These are phyloP conservation scores for Psix sp. DNA, from an alignment of 1,140 invertebrate species.

Conservation along the genomic window DNA sequence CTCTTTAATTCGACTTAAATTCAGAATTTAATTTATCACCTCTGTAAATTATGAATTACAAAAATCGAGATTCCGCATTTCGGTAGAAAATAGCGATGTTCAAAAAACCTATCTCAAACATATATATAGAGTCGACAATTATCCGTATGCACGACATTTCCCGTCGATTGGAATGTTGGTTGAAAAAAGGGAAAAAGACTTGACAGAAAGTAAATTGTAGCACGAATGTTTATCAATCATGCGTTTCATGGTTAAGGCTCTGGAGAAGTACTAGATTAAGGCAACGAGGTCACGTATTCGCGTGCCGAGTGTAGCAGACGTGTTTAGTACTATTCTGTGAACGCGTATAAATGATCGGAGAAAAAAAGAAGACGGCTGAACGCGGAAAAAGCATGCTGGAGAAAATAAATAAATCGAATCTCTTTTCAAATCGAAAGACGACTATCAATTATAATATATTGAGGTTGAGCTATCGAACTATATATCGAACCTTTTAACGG, in stretches of 20 bases:
- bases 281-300: slow-evolving; percentile 70
- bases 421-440: slow-evolving; percentile 41
- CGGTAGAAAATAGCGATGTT: too few species aligned
- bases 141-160: neutral
- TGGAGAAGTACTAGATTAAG: slow-evolving; percentile 68
- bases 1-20: too few species aligned
- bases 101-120: too few species aligned
- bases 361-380: slow-evolving; percentile 31
- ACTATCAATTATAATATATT: slow-evolving; percentile 52
- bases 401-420: slow-evolving; percentile 57
- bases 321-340: slow-evolving; percentile 52
- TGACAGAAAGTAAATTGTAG: slow-evolving; percentile 54
- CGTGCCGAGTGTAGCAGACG: slow-evolving; percentile 47
- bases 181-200: slow-evolving; percentile 25
- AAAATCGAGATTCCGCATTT: too few species aligned
- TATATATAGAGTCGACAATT: too few species aligned
- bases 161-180: neutral
- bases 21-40: too few species aligned
- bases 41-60: too few species aligned
- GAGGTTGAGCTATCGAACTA: slow-evolving; percentile 43
- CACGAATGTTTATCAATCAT: slow-evolving; percentile 58
- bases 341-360: slow-evolving; percentile 45
- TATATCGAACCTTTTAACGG: slow-evolving; percentile 32
- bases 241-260: slow-evolving; percentile 54
- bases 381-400: slow-evolving; percentile 37